Base-by-base conservation (phyloP, 2,113 vertebrate species). In the Coryphaenoides rupestris region DNA sequence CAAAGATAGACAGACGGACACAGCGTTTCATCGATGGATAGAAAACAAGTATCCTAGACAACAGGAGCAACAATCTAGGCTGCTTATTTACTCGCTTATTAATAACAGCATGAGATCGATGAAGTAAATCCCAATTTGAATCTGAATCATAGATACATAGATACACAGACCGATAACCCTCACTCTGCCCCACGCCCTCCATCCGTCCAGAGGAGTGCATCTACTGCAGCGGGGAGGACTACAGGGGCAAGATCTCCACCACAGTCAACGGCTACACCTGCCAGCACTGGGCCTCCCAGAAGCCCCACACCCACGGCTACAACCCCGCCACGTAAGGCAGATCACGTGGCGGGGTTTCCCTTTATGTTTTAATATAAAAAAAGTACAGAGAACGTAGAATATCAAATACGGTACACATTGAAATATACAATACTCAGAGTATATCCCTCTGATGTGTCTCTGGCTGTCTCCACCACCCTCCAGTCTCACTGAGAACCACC, bases 171-270 rank as follows among this genome's bases (percentile, higher is more conserved):
- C 9, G 33, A 40, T 40, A 40, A 40, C 50, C n/a, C n/a, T 19
- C n/a, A 21, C 52, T 19, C 5, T n/a, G 2, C 16, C 6, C 7
- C 16, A 3, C n/a, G n/a, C 21, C 13, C 7, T 55, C 52, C 67
- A 21, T 10, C 58, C 19, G 15, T 63, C 7, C 78, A 93, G 93
- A 81, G 13, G 91, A 94, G 9, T 99, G 97, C 24, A 95, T 98
- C 56, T 74, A 89, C 2, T 98, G 97, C 89, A 97, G 89, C 0
- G 97, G 97, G 0, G 96, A 96, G 81, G 74, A 92, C 60, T 99
- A 99, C 60, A 88, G 84, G 0, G 97, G 97, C 13, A 93, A 93
- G 72, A 62, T 88, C 60, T 89, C 93, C 12, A 89, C 63, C 65
- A 97, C 96, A 19, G 77, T 74, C 40, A 82, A 57, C 0, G 88